Percentiles rank a stretch among this genome's conserved stretches.
phyloP scores from a whole-genome alignment of 2,113 vertebrate genomes.

The Psittacara wagleri region DNA sequence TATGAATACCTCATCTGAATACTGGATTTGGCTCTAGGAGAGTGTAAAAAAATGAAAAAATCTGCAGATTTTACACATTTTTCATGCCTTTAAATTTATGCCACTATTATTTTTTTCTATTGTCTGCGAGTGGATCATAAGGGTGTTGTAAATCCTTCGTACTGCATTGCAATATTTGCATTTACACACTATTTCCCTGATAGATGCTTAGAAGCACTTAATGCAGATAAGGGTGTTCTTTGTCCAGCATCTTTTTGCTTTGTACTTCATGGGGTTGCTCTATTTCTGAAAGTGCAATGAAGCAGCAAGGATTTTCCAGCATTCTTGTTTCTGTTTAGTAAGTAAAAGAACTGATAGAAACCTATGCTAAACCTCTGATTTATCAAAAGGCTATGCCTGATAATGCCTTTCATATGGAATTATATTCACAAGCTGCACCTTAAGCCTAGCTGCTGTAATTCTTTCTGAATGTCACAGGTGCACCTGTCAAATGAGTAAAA shows the following conservation, averaged over 20 bases:
- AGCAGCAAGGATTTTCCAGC: not conserved
- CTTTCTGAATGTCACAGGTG: not conserved
- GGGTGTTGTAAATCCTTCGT: not conserved
- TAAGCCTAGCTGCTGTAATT: not conserved
- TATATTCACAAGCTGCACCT: not conserved
- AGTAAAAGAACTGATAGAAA: not conserved
- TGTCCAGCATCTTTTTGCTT: not conserved
- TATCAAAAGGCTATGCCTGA: not conserved
- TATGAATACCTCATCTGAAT: not conserved
- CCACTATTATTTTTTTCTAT: not conserved
- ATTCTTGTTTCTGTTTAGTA: not conserved
- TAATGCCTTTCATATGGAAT: not conserved
- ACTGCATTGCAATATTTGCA: not conserved
- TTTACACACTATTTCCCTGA: not conserved
- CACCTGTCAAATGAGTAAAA: not conserved
- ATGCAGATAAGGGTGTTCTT: not conserved
- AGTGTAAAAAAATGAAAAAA: not conserved
- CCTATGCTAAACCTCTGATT: not conserved
- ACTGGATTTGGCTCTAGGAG: not conserved
- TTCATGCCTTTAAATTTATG: not conserved
- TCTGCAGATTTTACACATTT: not conserved
- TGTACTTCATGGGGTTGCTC: not conserved
- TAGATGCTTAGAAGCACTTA: not conserved
- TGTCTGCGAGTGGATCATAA: not conserved
- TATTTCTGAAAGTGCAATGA: not conserved